Evolutionary conservation across 2,113 vertebrate genomes (phyloP).

Genomic region (Hydropotes inermis): DNA sequence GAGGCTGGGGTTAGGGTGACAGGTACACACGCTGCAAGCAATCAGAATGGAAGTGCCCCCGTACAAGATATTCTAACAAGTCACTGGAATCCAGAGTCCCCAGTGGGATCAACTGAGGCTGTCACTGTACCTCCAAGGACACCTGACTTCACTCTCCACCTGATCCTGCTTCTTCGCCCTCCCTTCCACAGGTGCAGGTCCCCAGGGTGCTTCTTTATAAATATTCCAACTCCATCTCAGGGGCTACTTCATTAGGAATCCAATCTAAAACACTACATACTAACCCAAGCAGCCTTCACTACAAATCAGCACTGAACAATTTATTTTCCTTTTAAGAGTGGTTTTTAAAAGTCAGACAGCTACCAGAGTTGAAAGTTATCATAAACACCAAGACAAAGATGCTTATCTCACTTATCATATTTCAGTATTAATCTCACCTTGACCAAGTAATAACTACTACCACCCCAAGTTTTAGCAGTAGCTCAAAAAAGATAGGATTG

Average conservation of each 20-base stretch:
- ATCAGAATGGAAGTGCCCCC: rapidly evolving
- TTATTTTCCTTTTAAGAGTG: neutral
- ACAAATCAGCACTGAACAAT: neutral
- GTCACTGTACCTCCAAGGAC: neutral
- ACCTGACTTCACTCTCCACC: neutral
- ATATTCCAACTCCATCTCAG: neutral
- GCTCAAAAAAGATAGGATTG: neutral
- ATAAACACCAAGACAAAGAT: neutral
- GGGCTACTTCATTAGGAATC: neutral
- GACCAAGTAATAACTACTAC: neutral
- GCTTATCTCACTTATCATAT: neutral
- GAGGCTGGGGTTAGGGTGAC: neutral
- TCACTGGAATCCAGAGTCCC: neutral
- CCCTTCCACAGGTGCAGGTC: neutral
- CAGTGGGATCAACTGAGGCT: neutral
- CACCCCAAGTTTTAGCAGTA: neutral
- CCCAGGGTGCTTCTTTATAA: neutral
- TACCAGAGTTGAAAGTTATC: neutral
- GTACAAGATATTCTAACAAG: neutral
- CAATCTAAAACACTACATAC: neutral
- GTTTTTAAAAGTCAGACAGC: neutral
- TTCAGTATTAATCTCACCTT: neutral
- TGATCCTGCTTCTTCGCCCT: neutral
- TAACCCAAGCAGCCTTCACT: neutral
- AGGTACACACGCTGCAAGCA: neutral